Evolutionary conservation across 2,113 vertebrate genomes (phyloP).

Genomic region (Ailuropoda melanoleuca): DNA sequence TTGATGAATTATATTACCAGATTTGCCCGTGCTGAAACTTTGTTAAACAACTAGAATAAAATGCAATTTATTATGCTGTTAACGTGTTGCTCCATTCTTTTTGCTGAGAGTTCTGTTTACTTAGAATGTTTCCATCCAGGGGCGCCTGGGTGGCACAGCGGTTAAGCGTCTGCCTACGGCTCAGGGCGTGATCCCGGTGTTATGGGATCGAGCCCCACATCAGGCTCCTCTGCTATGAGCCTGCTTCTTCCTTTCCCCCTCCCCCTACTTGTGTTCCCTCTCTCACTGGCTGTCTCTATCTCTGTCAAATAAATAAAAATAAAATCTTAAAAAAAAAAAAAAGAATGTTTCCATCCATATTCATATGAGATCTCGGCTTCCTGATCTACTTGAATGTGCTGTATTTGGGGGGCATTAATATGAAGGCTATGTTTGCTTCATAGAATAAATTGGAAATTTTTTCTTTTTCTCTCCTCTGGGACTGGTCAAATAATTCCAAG

Average conservation of each 20-base stretch:
- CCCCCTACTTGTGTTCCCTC: no score
- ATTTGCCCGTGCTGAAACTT: neutral
- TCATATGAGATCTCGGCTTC: neutral
- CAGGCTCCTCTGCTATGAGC: no score
- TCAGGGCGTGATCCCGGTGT: no score
- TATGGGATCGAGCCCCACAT: no score
- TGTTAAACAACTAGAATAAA: neutral
- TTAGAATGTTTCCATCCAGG: neutral
- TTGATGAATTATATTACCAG: neutral
- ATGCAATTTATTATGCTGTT: neutral
- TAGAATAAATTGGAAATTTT: neutral
- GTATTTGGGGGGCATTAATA: neutral
- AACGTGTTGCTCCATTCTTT: neutral
- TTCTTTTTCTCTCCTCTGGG: neutral
- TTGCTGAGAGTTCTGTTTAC: neutral
- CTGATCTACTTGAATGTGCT: neutral
- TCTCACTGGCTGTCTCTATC: no score
- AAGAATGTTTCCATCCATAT: neutral
- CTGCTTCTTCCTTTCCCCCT: no score
- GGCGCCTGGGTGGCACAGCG: no score
- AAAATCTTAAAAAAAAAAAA: no score
- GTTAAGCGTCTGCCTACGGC: no score
- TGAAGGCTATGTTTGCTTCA: neutral
- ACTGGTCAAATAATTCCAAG: neutral
- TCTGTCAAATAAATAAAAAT: no score